Evolutionary conservation across 2,888 invertebrate genomes (phyloP), one percentile per base, ranked within the genome.

Genomic region (Druceiella hillmani): DNA sequence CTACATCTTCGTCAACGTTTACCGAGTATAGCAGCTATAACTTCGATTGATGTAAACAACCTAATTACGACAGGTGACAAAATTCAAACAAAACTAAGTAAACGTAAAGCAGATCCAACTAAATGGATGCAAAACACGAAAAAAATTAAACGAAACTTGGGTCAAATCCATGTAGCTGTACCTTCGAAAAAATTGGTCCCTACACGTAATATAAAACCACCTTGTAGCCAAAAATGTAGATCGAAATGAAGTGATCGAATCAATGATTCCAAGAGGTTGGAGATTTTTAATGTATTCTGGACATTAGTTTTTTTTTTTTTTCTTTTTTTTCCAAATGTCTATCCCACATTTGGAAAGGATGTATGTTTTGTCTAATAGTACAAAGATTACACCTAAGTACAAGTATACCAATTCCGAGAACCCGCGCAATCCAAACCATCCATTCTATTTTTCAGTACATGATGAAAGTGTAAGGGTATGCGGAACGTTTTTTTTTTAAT

Each of bases 151-250:
- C 26, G 31, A 20, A 40, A 40, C 27, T 27, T 32, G 32, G 40
- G 40, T 27, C 20, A 41, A 37, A 37, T 22, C 10, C 37, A 29
- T 29, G 25, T 29, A 17, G 27, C 33, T 22, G 22, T 37, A 20
- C 22, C 25, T 34, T 31, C 33, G 24, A 39, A 39, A 29, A 38
- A 38, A 33, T 33, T 22, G 33, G 38, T 33, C 14, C 33, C 33
- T 33, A 28, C 38, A 33, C 20, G 38, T 28, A 27, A 17, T 33
- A 17, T 33, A 9, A 33, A 38, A 38, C 20, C 27, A 33, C 17
- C 17, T 28, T 17, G 17, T 17, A 20, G 20, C 20, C 20, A 7
- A 20, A 10, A 10, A 17, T 12, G 9, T 20, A 22, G 10, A 31
- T 17, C 17, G 20, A 31, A 22, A 22, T 10, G 20, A 31, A 7